Evolutionary conservation across 64 coral and sea anemone genomes (phyloP).

Genomic region (Cladopsammia gracilis): DNA sequence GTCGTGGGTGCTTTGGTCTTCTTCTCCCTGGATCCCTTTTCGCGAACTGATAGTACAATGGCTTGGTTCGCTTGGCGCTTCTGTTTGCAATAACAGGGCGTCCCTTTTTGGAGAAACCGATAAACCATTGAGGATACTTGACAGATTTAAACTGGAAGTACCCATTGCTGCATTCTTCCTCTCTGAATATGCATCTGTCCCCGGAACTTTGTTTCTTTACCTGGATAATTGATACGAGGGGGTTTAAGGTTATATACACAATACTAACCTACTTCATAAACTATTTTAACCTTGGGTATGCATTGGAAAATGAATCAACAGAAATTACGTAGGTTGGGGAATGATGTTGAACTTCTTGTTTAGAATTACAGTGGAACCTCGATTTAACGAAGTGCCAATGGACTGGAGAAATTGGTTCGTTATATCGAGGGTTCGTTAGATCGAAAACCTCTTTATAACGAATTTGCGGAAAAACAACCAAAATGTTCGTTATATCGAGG

Average conservation of each 20-base stretch:
- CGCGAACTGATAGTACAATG: slow-evolving; percentile 2
- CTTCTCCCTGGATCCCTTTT: not conserved
- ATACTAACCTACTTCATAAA: too few relatives aligned
- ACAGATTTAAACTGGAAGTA: slow-evolving; percentile 40
- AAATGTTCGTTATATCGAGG: too few relatives aligned
- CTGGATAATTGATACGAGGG: not conserved
- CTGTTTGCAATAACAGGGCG: not conserved
- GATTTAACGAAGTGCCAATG: too few relatives aligned
- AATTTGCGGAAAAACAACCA: too few relatives aligned
- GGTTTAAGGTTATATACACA: not conserved
- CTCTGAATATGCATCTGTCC: slow-evolving; percentile 62
- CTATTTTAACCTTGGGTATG: too few relatives aligned
- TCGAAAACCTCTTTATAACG: too few relatives aligned
- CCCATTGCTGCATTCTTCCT: slow-evolving; percentile 11
- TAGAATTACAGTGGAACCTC: too few relatives aligned
- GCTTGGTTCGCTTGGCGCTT: slow-evolving; percentile 12
- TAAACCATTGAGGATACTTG: slow-evolving; percentile 47
- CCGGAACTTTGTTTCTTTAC: not conserved
- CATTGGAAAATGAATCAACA: too few relatives aligned
- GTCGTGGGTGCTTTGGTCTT: not conserved
- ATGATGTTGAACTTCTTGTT: too few relatives aligned
- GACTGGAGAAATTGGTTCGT: too few relatives aligned
- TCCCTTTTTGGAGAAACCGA: slow-evolving; percentile 50
- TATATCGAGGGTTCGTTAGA: too few relatives aligned
- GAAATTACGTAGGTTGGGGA: too few relatives aligned